A percentile compares a stretch with the other conserved stretches of the same genome.
Conservation (phyloP, 1,140 invertebrate species). For the Macrostomum lignano region DNA sequence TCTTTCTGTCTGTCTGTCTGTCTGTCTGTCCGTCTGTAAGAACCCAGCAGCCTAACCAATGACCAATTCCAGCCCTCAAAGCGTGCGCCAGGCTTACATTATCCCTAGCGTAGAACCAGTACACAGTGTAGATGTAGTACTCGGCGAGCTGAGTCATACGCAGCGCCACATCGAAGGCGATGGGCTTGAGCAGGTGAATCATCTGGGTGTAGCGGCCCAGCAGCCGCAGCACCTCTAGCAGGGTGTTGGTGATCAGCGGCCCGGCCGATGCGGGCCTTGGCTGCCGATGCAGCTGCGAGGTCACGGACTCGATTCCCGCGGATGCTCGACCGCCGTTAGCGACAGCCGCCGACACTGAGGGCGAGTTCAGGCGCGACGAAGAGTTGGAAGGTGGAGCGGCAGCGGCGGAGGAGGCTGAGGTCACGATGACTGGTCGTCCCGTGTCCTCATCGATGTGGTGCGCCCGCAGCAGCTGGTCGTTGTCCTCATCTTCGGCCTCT, state of each 20-base stretch:
- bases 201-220: slow-evolving; percentile 67
- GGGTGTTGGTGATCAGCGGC: slow-evolving; percentile 58
- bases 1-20: too few relatives aligned
- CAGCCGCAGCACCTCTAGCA: slow-evolving; percentile 58
- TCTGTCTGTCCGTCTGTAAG: too few relatives aligned
- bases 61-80: too few relatives aligned
- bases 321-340: neutral
- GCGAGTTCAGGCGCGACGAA: slow-evolving; percentile 13
- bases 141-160: slow-evolving; percentile 77
- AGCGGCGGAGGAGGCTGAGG: slow-evolving; percentile 3
- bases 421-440: slow-evolving; percentile 5
- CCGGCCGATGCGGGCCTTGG: too few relatives aligned
- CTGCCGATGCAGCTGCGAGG: neutral
- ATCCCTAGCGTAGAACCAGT: too few relatives aligned
- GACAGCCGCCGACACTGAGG: neutral
- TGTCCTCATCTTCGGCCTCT: slow-evolving; percentile 35
- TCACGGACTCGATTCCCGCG: neutral
- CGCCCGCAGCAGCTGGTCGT: slow-evolving; percentile 37
- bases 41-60: too few relatives aligned
- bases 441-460: slow-evolving; percentile 38
- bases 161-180: slow-evolving; percentile 59
- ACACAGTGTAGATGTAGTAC: slow-evolving; percentile 59
- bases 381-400: slow-evolving; percentile 17
- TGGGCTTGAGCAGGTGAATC: slow-evolving; percentile 57
- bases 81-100: too few relatives aligned